A percentile compares a stretch with the other conserved stretches of the same genome.
phyloP scores from a whole-genome alignment of 1,140 invertebrate genomes.

The Drosophila azteca region DNA sequence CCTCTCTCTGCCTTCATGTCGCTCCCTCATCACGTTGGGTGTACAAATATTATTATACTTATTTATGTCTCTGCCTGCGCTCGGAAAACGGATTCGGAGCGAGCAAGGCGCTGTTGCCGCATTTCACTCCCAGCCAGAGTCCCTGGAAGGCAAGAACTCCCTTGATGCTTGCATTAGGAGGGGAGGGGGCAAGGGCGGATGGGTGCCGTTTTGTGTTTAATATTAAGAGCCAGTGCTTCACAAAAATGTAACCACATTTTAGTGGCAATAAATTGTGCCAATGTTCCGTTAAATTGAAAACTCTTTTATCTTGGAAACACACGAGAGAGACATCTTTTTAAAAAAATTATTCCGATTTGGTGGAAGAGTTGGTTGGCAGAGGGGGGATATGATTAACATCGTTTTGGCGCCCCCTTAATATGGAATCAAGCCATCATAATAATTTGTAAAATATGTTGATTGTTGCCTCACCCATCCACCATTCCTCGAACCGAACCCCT shows the following conservation, averaged over 20 bases:
- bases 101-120: constrained; percentile 56
- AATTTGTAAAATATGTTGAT: constrained; percentile 71
- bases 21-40: not conserved
- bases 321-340: constrained; percentile 42
- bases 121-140: constrained; percentile 41
- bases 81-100: constrained; percentile 39
- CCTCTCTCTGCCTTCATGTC: not conserved
- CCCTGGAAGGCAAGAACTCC: constrained; percentile 5
- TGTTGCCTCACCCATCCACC: constrained; percentile 55
- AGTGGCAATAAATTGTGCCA: constrained; percentile 7
- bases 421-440: constrained; percentile 48
- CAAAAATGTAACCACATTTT: constrained; percentile 6
- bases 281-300: constrained; percentile 65
- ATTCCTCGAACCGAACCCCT: constrained; percentile 21
- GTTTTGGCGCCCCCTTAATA: constrained; percentile 65
- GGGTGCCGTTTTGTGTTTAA: no score
- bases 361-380: constrained; percentile 1
- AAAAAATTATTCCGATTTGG: constrained; percentile 44
- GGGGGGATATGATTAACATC: constrained; percentile 38
- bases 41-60: constrained; percentile 58
- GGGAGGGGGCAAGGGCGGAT: no score
- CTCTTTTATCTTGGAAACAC: constrained; percentile 31
- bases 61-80: constrained; percentile 56
- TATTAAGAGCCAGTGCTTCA: no score
- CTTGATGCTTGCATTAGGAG: not conserved